A percentile compares a stretch with the other conserved stretches of the same genome.
These are phyloP conservation scores for Drosophila prostipennis DNA, from an alignment of 2,888 invertebrate genomes.

Conservation along the genomic window DNA sequence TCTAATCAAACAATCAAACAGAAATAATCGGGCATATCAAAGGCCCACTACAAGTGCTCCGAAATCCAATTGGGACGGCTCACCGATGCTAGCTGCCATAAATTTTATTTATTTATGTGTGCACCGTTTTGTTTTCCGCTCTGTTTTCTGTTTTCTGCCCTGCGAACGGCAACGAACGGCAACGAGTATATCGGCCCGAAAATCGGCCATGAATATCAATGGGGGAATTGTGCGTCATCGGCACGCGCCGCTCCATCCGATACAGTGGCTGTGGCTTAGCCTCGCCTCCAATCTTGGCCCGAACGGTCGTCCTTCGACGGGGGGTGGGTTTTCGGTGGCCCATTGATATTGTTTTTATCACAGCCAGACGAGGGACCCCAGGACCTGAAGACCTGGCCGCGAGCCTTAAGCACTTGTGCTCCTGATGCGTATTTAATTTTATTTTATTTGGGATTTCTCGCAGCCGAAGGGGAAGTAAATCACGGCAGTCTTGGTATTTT, in stretches of 20 bases:
- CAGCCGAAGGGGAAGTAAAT: slow-evolving; percentile 72
- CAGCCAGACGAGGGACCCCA: slow-evolving; percentile 30
- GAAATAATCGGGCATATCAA: slow-evolving; percentile 45
- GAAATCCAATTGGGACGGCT: slow-evolving; percentile 59
- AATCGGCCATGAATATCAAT: slow-evolving; percentile 80
- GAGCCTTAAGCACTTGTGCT: slow-evolving; percentile 68
- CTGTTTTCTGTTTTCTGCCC: slow-evolving; percentile 5
- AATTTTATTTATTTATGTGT: slow-evolving; percentile 77
- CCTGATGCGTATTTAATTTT: slow-evolving; percentile 80
- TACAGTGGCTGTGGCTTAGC: slow-evolving; percentile 59
- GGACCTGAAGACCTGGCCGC: slow-evolving; percentile 33
- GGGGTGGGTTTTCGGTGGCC: slow-evolving; percentile 17
- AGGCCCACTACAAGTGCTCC: slow-evolving; percentile 59
- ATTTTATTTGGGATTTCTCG: slow-evolving; percentile 64
- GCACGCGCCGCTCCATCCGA: slow-evolving; percentile 68
- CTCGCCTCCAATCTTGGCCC: slow-evolving; percentile 23
- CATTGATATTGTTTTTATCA: slow-evolving; percentile 79
- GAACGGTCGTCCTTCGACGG: slow-evolving; percentile 41
- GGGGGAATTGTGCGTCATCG: slow-evolving; percentile 67
- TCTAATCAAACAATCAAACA: slow-evolving; percentile 37
- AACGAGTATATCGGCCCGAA: slow-evolving; percentile 43
- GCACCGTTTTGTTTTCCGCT: slow-evolving; percentile 58
- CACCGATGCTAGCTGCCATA: slow-evolving; percentile 66
- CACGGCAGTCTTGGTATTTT: slow-evolving; percentile 57
- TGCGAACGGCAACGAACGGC: background rate